phyloP scores from a whole-genome alignment of 1,140 invertebrate species.

The Brachionus rubens region DNA sequence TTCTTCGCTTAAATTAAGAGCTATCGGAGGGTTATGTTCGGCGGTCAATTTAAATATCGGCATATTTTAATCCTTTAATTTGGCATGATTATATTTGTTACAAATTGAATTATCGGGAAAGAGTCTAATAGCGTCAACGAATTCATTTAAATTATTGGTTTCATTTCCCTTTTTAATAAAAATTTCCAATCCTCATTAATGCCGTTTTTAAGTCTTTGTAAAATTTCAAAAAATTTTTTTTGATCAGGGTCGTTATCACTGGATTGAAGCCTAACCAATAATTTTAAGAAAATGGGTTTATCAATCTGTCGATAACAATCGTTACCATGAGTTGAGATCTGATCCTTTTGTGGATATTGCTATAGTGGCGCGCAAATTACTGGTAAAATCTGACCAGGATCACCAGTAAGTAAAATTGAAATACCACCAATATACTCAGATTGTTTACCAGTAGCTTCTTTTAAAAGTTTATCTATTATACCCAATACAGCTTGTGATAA shows the following conservation, averaged over 20 bases:
- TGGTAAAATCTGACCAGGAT: not conserved
- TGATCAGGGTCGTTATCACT: not conserved
- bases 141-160: not conserved
- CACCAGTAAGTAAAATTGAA: conserved; percentile 21
- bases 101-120: not conserved
- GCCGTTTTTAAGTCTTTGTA: not conserved
- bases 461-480: not conserved
- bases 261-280: not conserved
- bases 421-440: not conserved
- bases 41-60: too few relatives aligned
- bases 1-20: too few relatives aligned
- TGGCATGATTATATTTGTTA: not conserved
- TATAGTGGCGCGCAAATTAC: not conserved
- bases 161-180: conserved; percentile 1
- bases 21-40: too few relatives aligned
- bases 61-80: too few relatives aligned
- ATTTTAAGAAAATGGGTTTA: conserved; percentile 6
- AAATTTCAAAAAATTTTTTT: conserved; percentile 15
- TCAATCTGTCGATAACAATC: not conserved
- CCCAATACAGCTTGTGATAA: not conserved
- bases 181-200: conserved; percentile 14
- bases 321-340: not conserved
- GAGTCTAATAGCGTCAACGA: not conserved
- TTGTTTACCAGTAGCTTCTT: not conserved
- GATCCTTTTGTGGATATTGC: not conserved